phyloP scores from a whole-genome alignment of 2,888 invertebrate genomes.

The Adineta ricciae region DNA sequence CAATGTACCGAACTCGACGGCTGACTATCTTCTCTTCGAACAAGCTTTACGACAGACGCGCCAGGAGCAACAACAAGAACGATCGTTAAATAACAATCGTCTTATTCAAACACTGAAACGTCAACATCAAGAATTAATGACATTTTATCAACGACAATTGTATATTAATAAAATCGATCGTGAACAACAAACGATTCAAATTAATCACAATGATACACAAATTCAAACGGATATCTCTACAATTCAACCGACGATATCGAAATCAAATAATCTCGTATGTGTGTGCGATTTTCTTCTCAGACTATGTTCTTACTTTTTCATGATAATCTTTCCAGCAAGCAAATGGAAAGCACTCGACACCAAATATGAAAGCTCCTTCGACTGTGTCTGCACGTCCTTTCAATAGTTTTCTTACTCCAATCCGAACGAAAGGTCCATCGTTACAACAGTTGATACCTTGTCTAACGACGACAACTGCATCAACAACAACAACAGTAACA shows the following conservation, averaged over 20 bases:
- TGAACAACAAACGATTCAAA: not conserved
- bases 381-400: not conserved
- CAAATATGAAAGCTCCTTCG: not conserved
- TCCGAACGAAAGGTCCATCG: not conserved
- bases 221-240: not conserved
- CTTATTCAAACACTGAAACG: not conserved
- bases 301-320: no score
- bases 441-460: not conserved
- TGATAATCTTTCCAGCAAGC: not conserved
- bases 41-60: not conserved
- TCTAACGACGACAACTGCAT: not conserved
- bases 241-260: not conserved
- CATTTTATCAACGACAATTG: not conserved
- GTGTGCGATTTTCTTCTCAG: no score
- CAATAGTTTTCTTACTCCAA: not conserved
- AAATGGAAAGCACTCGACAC: not conserved
- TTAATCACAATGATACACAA: not conserved
- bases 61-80: not conserved
- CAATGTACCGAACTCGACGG: not conserved
- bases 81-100: not conserved
- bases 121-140: not conserved
- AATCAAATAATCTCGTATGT: not conserved
- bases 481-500: not conserved
- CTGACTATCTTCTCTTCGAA: not conserved
- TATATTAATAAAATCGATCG: not conserved